A percentile compares a stretch with the other conserved stretches of the same genome.
These are phyloP conservation scores for Syngnathoides biaculeatus DNA, from an alignment of 2,113 vertebrate species.

Conservation along the genomic window DNA sequence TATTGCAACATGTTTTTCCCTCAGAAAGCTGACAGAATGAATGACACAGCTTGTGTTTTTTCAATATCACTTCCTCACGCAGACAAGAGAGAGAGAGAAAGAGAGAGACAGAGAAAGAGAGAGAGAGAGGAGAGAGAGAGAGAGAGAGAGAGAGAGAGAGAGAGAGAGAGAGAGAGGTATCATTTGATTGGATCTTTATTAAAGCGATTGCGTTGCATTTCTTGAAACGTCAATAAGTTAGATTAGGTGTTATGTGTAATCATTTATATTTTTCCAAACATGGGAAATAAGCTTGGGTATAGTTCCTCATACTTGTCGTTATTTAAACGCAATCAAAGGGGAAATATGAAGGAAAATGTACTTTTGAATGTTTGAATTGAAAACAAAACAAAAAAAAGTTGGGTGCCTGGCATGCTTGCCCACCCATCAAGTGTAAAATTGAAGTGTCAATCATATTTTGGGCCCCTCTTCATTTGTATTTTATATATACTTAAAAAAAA, in stretches of 20 bases:
- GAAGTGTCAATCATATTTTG: too few species aligned
- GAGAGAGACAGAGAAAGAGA: too few species aligned
- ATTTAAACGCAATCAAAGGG: too few species aligned
- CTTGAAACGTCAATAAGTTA: neutral
- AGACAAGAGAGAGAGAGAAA: neutral
- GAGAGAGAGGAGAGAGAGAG: neutral
- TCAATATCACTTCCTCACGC: neutral
- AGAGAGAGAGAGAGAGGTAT: neutral
- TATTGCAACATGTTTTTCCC: neutral
- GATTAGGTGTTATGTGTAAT: neutral
- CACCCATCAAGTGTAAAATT: too few species aligned
- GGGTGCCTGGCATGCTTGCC: too few species aligned
- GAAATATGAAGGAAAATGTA: too few species aligned
- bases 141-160: neutral
- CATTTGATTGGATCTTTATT: too few species aligned
- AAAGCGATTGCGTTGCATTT: neutral
- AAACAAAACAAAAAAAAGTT: too few species aligned
- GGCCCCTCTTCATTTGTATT: too few species aligned
- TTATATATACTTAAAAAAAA: too few species aligned
- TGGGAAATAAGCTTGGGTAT: constrained; percentile 83
- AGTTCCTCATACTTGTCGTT: too few species aligned
- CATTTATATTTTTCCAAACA: neutral
- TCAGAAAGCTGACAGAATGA: neutral
- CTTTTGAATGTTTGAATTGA: too few species aligned
- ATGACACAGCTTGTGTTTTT: neutral